Evolutionary conservation across 2,888 invertebrate genomes (phyloP), one percentile per base, ranked within the genome.

Genomic region (Hoplodrina ambigua): DNA sequence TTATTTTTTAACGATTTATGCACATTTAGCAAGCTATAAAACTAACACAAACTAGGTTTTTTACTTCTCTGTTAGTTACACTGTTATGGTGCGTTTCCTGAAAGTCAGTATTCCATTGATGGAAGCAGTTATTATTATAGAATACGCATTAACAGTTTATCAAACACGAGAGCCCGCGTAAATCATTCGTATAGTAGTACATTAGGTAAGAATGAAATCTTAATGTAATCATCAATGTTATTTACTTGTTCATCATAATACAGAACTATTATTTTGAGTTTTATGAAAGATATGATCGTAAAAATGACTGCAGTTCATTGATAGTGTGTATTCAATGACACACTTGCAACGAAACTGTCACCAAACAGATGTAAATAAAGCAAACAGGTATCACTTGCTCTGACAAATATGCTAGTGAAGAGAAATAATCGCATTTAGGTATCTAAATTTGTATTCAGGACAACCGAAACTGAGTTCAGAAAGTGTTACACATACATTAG

Each of bases 401-500:
- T 37, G 37, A 54, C 20, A 55, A 60, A 50, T 64, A 55, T 17
- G 17, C 20, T 19, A 20, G 25, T 46, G 49, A 55, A 60, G 46
- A 61, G 30, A 65, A 67, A 53, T 62, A 69, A 69, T 71, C 41
- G 60, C 30, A 44, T 57, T 17, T 17, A 63, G 0, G 64, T 64
- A 69, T 76, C 76, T 84, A 84, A 76, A 82, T 84, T 79, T 70
- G 77, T 83, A 84, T 84, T 79, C 72, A 79, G 85, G 82, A 82
- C 82, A 82, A 63, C 63, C 66, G 69, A 84, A 82, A 72, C 70
- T 15, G 69, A 74, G 65, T 69, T 72, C 80, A 72, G 80, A 86
- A 86, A 85, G 86, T 86, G 84, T 86, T 78, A 85, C 87, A 84
- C 82, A 73, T 63, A 66, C 70, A 68, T 54, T 80, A 71, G 73